Conservation (phyloP, 2,113 vertebrate species). For the Calyptomena viridis region DNA sequence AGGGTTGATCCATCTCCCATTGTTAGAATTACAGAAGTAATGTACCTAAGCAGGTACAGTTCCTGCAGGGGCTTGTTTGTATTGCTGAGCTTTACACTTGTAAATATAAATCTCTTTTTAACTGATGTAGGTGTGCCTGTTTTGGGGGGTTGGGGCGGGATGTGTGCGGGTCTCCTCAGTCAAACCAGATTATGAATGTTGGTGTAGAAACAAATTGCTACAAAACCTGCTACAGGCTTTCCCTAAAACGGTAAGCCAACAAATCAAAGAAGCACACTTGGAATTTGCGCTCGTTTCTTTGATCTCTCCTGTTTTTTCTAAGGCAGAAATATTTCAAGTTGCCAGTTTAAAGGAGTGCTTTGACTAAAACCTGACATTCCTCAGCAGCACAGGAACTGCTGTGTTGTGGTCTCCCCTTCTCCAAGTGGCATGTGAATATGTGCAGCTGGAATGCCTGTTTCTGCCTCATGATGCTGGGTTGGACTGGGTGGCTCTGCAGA, state of each 20-base stretch:
- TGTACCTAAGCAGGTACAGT: neutral
- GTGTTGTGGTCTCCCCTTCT: neutral
- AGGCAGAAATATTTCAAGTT: conserved; percentile 18
- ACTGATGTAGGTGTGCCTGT: neutral
- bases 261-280: neutral
- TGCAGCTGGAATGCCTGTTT: neutral
- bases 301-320: conserved; percentile 27
- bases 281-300: conserved; percentile 29
- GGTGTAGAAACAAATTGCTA: conserved; percentile 11
- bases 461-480: neutral
- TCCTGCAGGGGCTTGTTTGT: neutral
- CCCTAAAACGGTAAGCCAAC: neutral
- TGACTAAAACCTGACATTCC: conserved; percentile 5
- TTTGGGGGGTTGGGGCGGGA: neutral
- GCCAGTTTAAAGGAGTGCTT: neutral
- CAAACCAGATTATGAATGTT: neutral
- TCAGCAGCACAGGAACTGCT: neutral
- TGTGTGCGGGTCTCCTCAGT: neutral
- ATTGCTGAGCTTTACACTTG: neutral
- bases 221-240: conserved; percentile 8
- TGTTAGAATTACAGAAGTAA: neutral
- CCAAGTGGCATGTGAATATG: neutral
- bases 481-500: neutral
- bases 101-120: neutral
- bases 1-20: neutral